A percentile compares a stretch with the other conserved stretches of the same genome.
Conservation (phyloP, 2,888 invertebrate species). For the Euclidia mi region DNA sequence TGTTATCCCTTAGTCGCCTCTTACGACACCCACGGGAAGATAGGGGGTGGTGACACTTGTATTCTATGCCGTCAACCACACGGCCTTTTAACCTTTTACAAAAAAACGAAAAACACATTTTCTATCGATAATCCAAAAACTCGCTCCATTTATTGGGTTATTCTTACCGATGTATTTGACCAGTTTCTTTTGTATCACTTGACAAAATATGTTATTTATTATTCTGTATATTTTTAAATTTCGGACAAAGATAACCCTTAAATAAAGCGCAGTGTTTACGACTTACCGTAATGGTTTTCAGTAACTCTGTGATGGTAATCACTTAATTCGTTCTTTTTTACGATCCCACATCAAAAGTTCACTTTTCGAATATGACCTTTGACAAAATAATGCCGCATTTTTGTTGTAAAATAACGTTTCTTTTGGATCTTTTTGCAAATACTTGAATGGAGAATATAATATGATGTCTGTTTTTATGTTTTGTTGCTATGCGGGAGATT, state of each 20-base stretch:
- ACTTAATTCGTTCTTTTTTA: constrained; percentile 66
- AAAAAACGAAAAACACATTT: no score
- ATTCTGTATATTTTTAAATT: not conserved
- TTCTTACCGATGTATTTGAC: not conserved
- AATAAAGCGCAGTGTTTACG: constrained; percentile 59
- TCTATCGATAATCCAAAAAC: no score
- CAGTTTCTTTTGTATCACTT: no score
- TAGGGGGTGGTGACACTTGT: no score
- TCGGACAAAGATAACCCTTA: constrained; percentile 39
- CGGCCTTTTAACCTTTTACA: no score
- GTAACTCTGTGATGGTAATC: constrained; percentile 64
- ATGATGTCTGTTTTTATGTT: no score
- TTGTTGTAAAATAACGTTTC: constrained; percentile 8
- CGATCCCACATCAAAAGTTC: constrained; percentile 54
- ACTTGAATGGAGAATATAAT: constrained; percentile 7
- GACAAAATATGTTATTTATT: no score
- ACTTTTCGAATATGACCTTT: constrained; percentile 44
- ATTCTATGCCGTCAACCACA: no score
- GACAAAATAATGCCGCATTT: constrained; percentile 34
- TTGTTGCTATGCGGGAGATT: not conserved
- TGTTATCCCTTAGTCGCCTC: no score
- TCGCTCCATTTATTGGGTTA: not conserved
- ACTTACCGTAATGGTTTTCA: constrained; percentile 56
- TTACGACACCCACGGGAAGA: no score
- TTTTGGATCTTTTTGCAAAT: not conserved